Evolutionary conservation across 2,113 vertebrate genomes (phyloP), one percentile per base, ranked within the genome.

Genomic region (Addax nasomaculatus): DNA sequence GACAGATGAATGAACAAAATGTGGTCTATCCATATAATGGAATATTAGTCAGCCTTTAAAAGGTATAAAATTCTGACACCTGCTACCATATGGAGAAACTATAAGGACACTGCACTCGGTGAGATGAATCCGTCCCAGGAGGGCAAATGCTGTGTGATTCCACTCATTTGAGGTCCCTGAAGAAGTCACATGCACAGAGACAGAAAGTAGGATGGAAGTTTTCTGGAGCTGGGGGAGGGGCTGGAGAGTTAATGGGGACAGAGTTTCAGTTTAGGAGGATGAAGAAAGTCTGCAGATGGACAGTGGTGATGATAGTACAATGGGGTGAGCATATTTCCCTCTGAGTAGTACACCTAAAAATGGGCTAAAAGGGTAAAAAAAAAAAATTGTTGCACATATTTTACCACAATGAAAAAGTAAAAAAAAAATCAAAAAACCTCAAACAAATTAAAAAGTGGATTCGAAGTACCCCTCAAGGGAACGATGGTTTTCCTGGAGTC

Each of bases 301-400:
- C 1, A 11, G 51, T 8, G 39, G 2, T 6, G 16, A 6, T 0
- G 33, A 2, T 1, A 2, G 6, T 1, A 6, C 21, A 29, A 1
- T 7, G 0, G 5, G 1, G 30, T 23, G 23, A 21, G 10, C 0
- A 1, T 19, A 6, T 9, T 2, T 30, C 5, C 14, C 4, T 76
- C 27, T 0, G 58, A 51, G 13, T n/a, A 0, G 45, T 4, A 10
- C 29, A 5, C 45, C 6, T 12, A 6, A 53, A 53, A 51, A 5
- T 16, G 33, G 25, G 51, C 13, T 33, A 25, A 51, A 16, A 73
- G 9, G 17, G 29, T 49, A 3, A 11, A 19, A 47, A n/a, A 67
- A 47, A 36, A 30, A 19, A 36, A 33, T 4, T 47, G 11, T 27
- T 47, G 30, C 12, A 7, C 30, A 12, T 30, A 30, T 73, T 76